Percentiles rank a stretch among this genome's conserved stretches.
Conservation (phyloP, 2,888 invertebrate species). For the Calephelis perditalis region DNA sequence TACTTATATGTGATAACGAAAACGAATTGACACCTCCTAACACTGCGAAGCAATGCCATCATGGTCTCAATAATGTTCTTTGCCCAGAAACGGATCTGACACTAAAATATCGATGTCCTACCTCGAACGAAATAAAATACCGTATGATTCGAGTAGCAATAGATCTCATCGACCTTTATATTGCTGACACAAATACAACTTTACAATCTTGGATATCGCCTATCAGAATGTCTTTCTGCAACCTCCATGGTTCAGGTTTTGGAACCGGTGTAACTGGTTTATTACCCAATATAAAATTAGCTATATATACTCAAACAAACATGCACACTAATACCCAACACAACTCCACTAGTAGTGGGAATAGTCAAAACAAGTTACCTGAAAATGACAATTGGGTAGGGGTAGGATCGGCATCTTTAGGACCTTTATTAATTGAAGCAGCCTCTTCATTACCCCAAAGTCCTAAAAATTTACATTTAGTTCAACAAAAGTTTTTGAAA, state of each 20-base stretch:
- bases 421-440: slow-evolving; percentile 93
- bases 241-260: slow-evolving; percentile 95
- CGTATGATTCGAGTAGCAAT: slow-evolving; percentile 93
- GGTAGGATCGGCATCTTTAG: slow-evolving; percentile 92
- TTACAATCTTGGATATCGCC: slow-evolving; percentile 94
- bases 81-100: slow-evolving; percentile 84
- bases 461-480: slow-evolving; percentile 85
- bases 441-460: slow-evolving; percentile 89
- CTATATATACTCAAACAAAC: slow-evolving; percentile 83
- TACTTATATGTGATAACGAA: slow-evolving; percentile 92
- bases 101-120: slow-evolving; percentile 86
- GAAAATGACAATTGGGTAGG: slow-evolving; percentile 91
- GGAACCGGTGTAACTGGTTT: slow-evolving; percentile 93
- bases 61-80: slow-evolving; percentile 83
- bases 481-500: slow-evolving; percentile 90
- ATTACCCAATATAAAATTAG: slow-evolving; percentile 83
- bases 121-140: slow-evolving; percentile 93
- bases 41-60: slow-evolving; percentile 87
- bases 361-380: slow-evolving; percentile 49
- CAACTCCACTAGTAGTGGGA: slow-evolving; percentile 73
- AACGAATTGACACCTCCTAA: slow-evolving; percentile 92
- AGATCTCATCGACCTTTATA: slow-evolving; percentile 92
- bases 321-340: slow-evolving; percentile 73
- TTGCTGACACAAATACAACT: slow-evolving; percentile 93
- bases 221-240: slow-evolving; percentile 92